Conservation (phyloP, 1,140 invertebrate species). For the Neuroterus valhalla region DNA sequence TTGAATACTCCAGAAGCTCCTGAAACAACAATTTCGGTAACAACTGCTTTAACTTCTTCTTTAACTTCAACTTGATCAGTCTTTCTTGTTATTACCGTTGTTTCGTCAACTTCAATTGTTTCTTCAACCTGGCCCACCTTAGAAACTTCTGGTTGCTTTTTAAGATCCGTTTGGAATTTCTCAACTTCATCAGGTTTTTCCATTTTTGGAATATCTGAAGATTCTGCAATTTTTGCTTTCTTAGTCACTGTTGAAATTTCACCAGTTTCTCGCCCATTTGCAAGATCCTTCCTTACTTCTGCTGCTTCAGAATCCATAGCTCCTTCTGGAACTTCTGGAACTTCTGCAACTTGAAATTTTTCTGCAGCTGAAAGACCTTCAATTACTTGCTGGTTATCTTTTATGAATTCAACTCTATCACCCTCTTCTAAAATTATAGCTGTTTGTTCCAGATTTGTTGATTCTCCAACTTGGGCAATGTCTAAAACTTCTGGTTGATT, state of each 20-base stretch:
- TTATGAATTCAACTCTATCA: not conserved
- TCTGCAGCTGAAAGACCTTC: not conserved
- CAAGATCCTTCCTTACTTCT: too few species aligned
- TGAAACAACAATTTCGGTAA: not conserved
- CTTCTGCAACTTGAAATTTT: not conserved
- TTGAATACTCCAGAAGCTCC: not conserved
- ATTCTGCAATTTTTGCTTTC: not conserved
- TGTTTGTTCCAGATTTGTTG: not conserved
- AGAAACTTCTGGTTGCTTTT: slow-evolving; percentile 1
- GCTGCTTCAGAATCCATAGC: not conserved
- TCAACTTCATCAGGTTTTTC: slow-evolving; percentile 1
- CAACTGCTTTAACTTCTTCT: not conserved
- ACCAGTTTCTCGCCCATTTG: too few species aligned
- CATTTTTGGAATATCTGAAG: slow-evolving; percentile 16
- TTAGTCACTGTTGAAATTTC: not conserved
- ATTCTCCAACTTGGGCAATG: slow-evolving; percentile 1
- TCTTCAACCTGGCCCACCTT: slow-evolving; percentile 1
- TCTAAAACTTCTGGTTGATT: slow-evolving; percentile 11
- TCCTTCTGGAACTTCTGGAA: not conserved
- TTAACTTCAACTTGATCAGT: not conserved
- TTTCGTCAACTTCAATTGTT: not conserved
- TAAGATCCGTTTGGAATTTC: not conserved
- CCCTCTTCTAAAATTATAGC: not conserved
- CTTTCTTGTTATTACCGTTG: not conserved
- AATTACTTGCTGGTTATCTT: not conserved